Percentiles rank a stretch among this genome's conserved stretches.
phyloP scores from a whole-genome alignment of 2,113 vertebrate species.

The Argyrosomus japonicus region DNA sequence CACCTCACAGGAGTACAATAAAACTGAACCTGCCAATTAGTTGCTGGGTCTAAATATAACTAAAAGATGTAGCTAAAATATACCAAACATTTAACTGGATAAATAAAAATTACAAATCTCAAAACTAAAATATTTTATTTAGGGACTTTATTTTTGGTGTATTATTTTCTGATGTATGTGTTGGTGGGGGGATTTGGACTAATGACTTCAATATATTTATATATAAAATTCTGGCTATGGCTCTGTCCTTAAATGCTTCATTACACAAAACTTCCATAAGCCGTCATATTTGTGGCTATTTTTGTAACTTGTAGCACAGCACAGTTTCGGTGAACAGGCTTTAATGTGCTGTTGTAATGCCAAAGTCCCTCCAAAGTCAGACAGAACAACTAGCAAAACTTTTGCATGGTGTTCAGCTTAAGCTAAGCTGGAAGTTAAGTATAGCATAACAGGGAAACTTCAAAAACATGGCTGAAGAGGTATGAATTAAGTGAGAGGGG shows the following conservation, averaged over 20 bases:
- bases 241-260: neutral
- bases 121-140: too few species aligned
- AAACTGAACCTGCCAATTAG: too few species aligned
- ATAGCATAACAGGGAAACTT: conserved; percentile 41
- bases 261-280: neutral
- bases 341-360: neutral
- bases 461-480: conserved; percentile 59
- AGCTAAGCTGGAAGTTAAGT: conserved; percentile 46
- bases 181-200: too few species aligned
- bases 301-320: neutral
- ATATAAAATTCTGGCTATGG: too few species aligned
- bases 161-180: too few species aligned
- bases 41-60: too few species aligned
- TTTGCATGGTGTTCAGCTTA: conserved; percentile 39
- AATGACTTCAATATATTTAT: too few species aligned
- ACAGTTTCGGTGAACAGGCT: neutral
- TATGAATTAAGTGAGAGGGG: conserved; percentile 49
- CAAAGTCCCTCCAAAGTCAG: conserved; percentile 50
- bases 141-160: neutral
- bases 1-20: too few species aligned
- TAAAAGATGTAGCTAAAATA: too few species aligned
- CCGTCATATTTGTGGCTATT: neutral
- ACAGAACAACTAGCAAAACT: conserved; percentile 34
- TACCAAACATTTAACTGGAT: neutral
- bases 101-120: neutral